Evolutionary conservation across 2,888 invertebrate genomes (phyloP), one percentile per base, ranked within the genome.

Genomic region (Xestobium rufovillosum): DNA sequence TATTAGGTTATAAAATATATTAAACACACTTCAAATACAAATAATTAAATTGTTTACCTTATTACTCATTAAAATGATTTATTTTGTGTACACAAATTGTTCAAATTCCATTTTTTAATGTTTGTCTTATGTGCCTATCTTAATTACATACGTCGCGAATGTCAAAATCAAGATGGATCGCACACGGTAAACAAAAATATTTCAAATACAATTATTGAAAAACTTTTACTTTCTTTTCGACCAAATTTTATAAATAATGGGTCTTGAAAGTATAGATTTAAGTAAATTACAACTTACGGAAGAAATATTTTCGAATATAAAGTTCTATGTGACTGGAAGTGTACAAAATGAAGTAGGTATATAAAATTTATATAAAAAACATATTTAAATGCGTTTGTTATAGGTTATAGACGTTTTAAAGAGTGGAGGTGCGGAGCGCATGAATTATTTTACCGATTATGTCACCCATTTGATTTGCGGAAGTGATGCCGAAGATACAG

Each of bases 381-480:
- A 11, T 10, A 16, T 4, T 27, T n/a, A 34, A 32, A 14, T 11
- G 17, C 27, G 27, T 32, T 41, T 34, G 38, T 38, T 75, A 41
- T 66, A 90, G 90, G 74, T 87, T 57, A 68, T 82, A 58, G 75
- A 76, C 54, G 68, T 89, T 51, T 71, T 95, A 42, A 83, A 83
- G 66, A 76, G 78, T 61, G 89, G 90, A 46, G 92, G 94, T 35
- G 95, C 87, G 13, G 89, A 90, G 62, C 79, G 80, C 49, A 83
- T 84, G 48, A 82, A 81, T 53, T 95, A 90, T 69, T 80, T 91
- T 53, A 84, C 88, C 43, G 90, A 92, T 67, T 85, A 84, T 68
- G 87, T 92, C 48, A 94, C 94, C 27, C 92, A 94, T 72, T 73
- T 91, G 53, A 85, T 96, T 59, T 89, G 90, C 52, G 92, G 87